phyloP scores from a whole-genome alignment of 2,888 invertebrate species.

The Teleogryllus oceanicus region DNA sequence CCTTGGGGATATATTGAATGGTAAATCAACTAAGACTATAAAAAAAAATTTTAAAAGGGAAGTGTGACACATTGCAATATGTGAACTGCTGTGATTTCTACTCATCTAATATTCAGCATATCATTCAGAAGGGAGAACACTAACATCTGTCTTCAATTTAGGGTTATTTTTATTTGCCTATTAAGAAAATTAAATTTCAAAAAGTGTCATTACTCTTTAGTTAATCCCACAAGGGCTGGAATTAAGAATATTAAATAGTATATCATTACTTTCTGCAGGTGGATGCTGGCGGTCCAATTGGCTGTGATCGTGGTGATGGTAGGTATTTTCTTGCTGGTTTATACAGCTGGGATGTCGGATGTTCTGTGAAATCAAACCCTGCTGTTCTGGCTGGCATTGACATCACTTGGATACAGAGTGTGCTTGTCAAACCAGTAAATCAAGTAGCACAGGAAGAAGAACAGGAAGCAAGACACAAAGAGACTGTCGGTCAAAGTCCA shows the following conservation, averaged over 20 bases:
- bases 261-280: conserved; percentile 40
- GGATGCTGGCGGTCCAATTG: conserved; percentile 76
- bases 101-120: no score
- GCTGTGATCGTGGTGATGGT: conserved; percentile 68
- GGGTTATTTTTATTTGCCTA: no score
- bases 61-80: no score
- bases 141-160: no score
- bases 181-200: not conserved
- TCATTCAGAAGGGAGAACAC: no score
- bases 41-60: no score
- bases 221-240: conserved; percentile 33
- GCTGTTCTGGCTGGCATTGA: conserved; percentile 50
- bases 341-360: conserved; percentile 73
- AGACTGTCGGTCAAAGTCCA: conserved; percentile 25
- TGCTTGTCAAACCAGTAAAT: conserved; percentile 46
- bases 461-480: conserved; percentile 27
- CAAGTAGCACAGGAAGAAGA: conserved; percentile 37
- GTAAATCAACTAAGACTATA: no score
- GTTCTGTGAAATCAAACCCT: conserved; percentile 49
- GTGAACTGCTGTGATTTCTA: no score
- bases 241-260: not conserved
- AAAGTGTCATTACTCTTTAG: conserved; percentile 22
- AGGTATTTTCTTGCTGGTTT: conserved; percentile 68
- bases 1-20: no score
- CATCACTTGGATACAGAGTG: conserved; percentile 49